Conservation (phyloP, 2,113 vertebrate genomes). For the Physeter macrocephalus region DNA sequence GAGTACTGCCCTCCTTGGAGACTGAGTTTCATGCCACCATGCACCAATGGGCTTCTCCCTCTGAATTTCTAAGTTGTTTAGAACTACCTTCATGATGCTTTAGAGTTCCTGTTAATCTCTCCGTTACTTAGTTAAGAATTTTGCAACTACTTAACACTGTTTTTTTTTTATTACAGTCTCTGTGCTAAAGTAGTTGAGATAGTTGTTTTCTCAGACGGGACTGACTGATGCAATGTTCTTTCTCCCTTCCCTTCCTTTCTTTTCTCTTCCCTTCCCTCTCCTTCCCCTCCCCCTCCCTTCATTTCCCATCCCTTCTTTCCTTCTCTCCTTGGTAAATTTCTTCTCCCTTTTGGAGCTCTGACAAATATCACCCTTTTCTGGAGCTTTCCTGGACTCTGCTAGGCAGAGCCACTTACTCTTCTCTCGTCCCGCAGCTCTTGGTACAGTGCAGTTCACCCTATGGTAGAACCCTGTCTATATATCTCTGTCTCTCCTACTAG, state of each 20-base stretch:
- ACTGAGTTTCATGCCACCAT: neutral
- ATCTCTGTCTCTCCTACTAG: neutral
- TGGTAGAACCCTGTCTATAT: fast-evolving
- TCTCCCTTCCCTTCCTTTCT: neutral
- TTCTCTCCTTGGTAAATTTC: neutral
- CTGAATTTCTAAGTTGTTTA: neutral
- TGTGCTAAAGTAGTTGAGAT: neutral
- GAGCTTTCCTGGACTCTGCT: neutral
- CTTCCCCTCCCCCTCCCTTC: neutral
- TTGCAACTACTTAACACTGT: neutral
- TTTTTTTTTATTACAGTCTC: neutral
- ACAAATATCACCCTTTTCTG: neutral
- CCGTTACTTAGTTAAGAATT: neutral
- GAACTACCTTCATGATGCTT: neutral
- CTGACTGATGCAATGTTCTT: neutral
- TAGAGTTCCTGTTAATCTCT: neutral
- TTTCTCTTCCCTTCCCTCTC: neutral
- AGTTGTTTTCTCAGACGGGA: neutral
- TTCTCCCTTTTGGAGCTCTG: neutral
- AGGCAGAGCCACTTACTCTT: neutral
- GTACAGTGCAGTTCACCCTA: neutral
- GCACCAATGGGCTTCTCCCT: neutral
- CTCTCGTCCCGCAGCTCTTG: neutral
- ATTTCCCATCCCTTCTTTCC: neutral
- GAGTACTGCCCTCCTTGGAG: too few relatives aligned